phyloP scores from a whole-genome alignment of 2,113 vertebrate species.

The Dendrocopos noguchii region DNA sequence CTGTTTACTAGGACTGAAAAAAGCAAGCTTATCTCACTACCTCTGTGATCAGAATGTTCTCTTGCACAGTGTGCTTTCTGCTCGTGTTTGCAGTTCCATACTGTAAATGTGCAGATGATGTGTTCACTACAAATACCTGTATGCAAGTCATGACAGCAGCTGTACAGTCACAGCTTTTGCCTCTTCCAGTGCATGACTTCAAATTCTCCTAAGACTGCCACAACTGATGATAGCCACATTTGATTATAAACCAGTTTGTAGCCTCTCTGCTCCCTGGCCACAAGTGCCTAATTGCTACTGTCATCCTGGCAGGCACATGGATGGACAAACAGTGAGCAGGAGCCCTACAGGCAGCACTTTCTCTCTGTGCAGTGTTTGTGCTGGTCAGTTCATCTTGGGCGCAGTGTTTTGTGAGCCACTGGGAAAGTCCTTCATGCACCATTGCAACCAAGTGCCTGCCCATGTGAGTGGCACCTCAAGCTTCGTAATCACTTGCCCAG shows the following conservation, averaged over 20 bases:
- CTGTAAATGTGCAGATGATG: neutral
- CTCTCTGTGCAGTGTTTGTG: neutral
- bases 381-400: neutral
- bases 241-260: neutral
- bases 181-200: neutral
- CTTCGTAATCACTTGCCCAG: neutral
- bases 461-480: accelerated
- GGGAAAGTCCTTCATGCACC: neutral
- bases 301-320: neutral
- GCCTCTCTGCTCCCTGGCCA: neutral
- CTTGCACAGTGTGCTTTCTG: neutral
- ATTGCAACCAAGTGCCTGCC: neutral
- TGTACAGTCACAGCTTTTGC: neutral
- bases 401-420: neutral
- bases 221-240: neutral
- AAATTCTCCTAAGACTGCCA: neutral
- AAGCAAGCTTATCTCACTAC: neutral
- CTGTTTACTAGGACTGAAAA: neutral
- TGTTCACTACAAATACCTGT: neutral
- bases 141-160: neutral
- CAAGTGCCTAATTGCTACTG: neutral
- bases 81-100: neutral
- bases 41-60: neutral
- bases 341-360: neutral
- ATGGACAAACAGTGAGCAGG: neutral